Conservation (phyloP, 64 coral and sea anemone species). For the Stylophora pistillata region DNA sequence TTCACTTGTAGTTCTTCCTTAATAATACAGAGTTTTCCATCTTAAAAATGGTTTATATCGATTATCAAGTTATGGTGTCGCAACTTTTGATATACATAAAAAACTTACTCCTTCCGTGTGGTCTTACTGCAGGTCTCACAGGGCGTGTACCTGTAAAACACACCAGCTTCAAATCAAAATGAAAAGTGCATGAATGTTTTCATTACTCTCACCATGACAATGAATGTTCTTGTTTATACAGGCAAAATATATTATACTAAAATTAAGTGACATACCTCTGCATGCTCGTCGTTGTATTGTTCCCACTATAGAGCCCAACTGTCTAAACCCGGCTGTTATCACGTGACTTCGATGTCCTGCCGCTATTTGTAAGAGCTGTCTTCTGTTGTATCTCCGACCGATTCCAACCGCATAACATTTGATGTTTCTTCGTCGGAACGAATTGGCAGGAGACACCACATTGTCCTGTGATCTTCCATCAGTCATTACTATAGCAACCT, state of each 20-base stretch:
- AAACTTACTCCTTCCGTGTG: too few relatives aligned
- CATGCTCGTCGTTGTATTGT: conserved; percentile 58
- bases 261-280: conserved; percentile 11
- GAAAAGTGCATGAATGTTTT: too few relatives aligned
- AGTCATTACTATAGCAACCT: conserved; percentile 61
- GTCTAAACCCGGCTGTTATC: conserved; percentile 53
- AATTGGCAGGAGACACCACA: neutral
- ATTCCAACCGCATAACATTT: conserved; percentile 55
- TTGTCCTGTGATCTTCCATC: conserved; percentile 57
- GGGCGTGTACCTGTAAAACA: too few relatives aligned
- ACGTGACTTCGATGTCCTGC: conserved; percentile 38
- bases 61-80: too few relatives aligned
- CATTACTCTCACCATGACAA: too few relatives aligned
- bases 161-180: too few relatives aligned
- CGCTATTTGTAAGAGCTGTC: conserved; percentile 45
- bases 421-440: conserved; percentile 31
- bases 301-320: conserved; percentile 20
- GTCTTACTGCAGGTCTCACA: too few relatives aligned
- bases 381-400: conserved; percentile 41
- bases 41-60: too few relatives aligned
- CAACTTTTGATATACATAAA: too few relatives aligned
- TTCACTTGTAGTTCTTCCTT: too few relatives aligned
- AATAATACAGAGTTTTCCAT: too few relatives aligned
- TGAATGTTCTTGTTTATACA: too few relatives aligned
- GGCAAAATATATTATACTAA: neutral